Base-by-base conservation (phyloP, 2,113 vertebrate genomes). In the Scopus umbretta region DNA sequence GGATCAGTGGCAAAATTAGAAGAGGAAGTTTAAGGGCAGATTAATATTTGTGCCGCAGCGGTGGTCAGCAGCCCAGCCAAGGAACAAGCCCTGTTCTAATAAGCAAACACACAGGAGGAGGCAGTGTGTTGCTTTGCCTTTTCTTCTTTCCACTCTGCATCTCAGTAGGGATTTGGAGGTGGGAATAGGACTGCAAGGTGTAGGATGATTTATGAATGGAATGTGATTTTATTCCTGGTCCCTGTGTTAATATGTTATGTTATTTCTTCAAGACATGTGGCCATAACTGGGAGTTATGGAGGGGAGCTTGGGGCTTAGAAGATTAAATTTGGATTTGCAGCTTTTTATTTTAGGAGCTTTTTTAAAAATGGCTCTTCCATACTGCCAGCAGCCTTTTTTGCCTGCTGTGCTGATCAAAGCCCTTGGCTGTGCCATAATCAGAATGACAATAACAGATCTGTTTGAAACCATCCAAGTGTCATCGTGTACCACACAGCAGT, bases 401-500 rank as follows among this genome's bases (percentile, higher is more conserved):
- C 84, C 55, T 92, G 47, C 50, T 73, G 59, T 59, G 45, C 71
- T 76, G 85, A 97, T 94, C 42, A 94, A 94, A 92, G 76, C n/a
- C 56, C 43, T 89, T 0, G 0, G 43, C 82, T 82, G 20, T 91
- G 47, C 63, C 80, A 36, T 75, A 80, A 75, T 94, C 43, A 80
- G 36, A 80, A 92, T 25, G 79, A 65, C 65, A 74, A 47, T 45
- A 88, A 86, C 53, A 91, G 62, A 83, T 32, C 36, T 66, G 25
- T 73, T 81, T 96, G 65, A 86, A 96, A 66, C 58, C 29, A 63
- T 88, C 70, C 63, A 63, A 75, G 59, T 86, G 58, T 91, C 22
- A 3, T 85, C 55, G 68, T 27, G 10, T 49, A 63, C 49, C 58
- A 10, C 27, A 25, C 23, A 68, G 40, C 55, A 29, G 5, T 29